Evolutionary conservation across 2,113 vertebrate genomes (phyloP).

Genomic region (Telmatochromis sp.): DNA sequence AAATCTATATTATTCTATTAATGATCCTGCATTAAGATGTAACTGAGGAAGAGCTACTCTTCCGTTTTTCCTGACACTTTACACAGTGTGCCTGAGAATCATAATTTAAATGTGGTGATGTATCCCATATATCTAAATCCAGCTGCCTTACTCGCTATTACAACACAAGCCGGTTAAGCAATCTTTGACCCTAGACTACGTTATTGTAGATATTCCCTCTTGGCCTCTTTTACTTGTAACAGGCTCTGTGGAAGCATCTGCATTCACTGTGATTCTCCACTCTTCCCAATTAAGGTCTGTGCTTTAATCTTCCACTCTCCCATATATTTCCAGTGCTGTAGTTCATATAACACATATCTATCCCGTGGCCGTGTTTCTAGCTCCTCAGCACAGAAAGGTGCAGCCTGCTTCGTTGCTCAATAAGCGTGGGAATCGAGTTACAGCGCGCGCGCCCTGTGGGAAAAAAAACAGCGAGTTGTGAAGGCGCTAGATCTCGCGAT

Average conservation of each 20-base stretch:
- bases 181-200: neutral
- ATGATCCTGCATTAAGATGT: neutral
- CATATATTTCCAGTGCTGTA: neutral
- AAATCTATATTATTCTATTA: neutral
- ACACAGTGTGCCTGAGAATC: neutral
- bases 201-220: neutral
- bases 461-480: neutral
- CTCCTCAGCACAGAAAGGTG: neutral
- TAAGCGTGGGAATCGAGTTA: constrained; percentile 59
- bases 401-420: constrained; percentile 37
- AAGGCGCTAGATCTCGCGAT: constrained; percentile 58
- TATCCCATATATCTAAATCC: neutral
- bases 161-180: neutral
- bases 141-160: neutral
- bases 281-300: neutral
- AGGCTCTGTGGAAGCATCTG: neutral
- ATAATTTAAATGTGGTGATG: neutral
- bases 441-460: neutral
- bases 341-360: neutral
- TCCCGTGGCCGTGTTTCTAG: neutral
- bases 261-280: neutral
- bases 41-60: neutral
- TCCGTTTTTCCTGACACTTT: neutral
- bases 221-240: neutral
- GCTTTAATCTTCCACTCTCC: neutral